Evolutionary conservation across 2,888 invertebrate genomes (phyloP).

Genomic region (Dicycla oo): DNA sequence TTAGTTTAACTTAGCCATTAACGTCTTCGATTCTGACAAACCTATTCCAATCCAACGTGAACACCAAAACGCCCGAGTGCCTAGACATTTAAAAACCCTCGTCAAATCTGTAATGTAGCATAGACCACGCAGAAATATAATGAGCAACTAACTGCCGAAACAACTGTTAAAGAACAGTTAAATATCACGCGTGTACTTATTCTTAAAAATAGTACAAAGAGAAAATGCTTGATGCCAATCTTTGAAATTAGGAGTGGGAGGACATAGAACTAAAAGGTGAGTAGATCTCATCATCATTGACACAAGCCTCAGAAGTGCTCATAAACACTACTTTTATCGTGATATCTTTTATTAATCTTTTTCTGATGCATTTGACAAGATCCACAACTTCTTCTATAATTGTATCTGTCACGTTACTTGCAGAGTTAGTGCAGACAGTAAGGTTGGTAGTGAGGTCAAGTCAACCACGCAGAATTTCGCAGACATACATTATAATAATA

Average conservation of each 20-base stretch:
- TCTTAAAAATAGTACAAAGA: not conserved
- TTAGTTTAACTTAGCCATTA: not conserved
- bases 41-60: not conserved
- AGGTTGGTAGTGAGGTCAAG: not conserved
- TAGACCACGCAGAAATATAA: slow-evolving; percentile 32
- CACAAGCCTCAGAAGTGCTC: not conserved
- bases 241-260: not conserved
- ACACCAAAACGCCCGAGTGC: not conserved
- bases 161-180: slow-evolving; percentile 44
- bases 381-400: not conserved
- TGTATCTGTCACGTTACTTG: not conserved
- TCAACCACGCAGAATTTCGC: not conserved
- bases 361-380: not conserved
- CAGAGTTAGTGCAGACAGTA: not conserved
- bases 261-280: not conserved
- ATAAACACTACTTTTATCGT: not conserved
- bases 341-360: no score
- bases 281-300: not conserved
- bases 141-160: slow-evolving; percentile 19
- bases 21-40: not conserved
- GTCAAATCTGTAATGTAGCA: slow-evolving; percentile 38
- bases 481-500: not conserved
- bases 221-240: not conserved
- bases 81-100: slow-evolving; percentile 3
- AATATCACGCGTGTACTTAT: slow-evolving; percentile 1